Evolutionary conservation across 2,797 vertebrate genomes (phyloP).

Genomic region (Sciurus vulgaris): DNA sequence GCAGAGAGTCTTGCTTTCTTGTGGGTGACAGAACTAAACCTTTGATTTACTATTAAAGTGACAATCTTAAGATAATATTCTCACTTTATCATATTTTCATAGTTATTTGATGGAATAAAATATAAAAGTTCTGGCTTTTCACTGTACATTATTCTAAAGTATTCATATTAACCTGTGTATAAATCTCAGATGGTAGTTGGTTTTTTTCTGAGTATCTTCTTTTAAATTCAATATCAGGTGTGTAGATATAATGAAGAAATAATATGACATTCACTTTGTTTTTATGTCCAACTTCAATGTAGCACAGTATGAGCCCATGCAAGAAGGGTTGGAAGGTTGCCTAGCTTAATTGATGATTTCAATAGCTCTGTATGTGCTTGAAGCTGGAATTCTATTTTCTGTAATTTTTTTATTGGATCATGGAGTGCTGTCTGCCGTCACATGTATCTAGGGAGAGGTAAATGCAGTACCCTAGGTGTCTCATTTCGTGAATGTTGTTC

Average conservation of each 20-base stretch:
- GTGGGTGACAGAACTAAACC: not conserved
- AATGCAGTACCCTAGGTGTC: not conserved
- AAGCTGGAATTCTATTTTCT: conserved; percentile 45
- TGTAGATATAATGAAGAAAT: not conserved
- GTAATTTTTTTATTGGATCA: not conserved
- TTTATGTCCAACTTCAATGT: not conserved
- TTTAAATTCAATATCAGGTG: conserved; percentile 2
- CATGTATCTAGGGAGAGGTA: not conserved
- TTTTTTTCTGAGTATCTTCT: not conserved
- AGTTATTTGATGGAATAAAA: too few species aligned
- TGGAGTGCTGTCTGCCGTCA: not conserved
- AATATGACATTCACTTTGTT: not conserved
- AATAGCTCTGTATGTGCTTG: not conserved
- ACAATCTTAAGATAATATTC: not conserved
- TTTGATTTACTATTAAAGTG: not conserved
- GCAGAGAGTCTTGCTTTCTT: not conserved
- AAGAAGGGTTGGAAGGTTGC: not conserved
- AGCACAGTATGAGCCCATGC: not conserved
- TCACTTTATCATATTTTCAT: too few species aligned
- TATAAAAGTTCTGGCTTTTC: too few species aligned
- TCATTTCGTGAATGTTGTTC: conserved; percentile 42
- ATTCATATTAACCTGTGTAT: not conserved
- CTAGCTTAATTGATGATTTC: not conserved
- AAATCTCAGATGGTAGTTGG: not conserved
- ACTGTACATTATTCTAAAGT: not conserved